phyloP scores from a whole-genome alignment of 37 sponge, comb jelly and placozoan genomes.

The Aplysina aerophoba region DNA sequence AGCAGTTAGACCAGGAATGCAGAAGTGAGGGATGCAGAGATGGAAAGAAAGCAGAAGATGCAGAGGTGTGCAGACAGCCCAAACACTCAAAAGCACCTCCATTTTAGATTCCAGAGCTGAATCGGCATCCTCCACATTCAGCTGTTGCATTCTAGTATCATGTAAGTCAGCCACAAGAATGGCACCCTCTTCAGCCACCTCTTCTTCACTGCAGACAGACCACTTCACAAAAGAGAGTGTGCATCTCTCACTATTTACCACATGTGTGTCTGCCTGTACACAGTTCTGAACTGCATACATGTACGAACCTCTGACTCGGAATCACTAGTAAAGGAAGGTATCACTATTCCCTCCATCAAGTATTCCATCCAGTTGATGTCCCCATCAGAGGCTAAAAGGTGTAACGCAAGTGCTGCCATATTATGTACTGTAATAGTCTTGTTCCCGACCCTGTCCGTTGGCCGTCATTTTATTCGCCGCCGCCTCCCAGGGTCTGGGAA shows the following conservation, averaged over 20 bases:
- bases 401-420: too few species aligned
- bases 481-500: too few species aligned
- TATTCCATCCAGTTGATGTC: conserved; percentile 61
- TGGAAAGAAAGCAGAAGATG: background rate
- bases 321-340: conserved; percentile 41
- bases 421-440: too few species aligned
- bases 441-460: too few species aligned
- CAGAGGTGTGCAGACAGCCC: too few species aligned
- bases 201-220: background rate
- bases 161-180: background rate
- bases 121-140: too few species aligned
- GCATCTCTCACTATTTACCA: background rate
- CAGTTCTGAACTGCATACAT: background rate
- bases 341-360: conserved; percentile 65
- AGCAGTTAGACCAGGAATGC: background rate
- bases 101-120: too few species aligned
- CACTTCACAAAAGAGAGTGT: background rate
- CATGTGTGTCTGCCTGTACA: background rate
- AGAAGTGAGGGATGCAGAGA: too few species aligned
- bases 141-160: background rate
- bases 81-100: too few species aligned
- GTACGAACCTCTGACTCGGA: conserved; percentile 31
- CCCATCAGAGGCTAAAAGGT: conserved; percentile 21
- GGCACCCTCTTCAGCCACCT: background rate
- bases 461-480: too few species aligned